Percentiles rank a stretch among this genome's conserved stretches.
These are phyloP conservation scores for Nebria ingens DNA, from an alignment of 1,140 invertebrate genomes.

Conservation along the genomic window DNA sequence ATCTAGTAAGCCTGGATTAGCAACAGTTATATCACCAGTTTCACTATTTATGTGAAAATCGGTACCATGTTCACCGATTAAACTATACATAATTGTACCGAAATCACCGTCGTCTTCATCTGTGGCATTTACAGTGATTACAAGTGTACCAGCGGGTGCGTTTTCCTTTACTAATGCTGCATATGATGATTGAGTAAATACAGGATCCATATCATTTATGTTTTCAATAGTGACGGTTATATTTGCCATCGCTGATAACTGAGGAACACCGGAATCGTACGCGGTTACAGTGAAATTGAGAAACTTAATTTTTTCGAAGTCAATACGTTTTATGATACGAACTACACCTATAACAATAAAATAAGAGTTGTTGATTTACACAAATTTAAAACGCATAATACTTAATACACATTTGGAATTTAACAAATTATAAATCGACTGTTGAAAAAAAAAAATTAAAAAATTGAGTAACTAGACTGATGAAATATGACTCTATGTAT, in stretches of 20 bases:
- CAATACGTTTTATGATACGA: slow-evolving; percentile 63
- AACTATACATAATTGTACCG: slow-evolving; percentile 62
- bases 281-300: slow-evolving; percentile 71
- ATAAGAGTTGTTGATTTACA: neutral
- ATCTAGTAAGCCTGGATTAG: slow-evolving; percentile 62
- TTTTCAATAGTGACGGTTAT: slow-evolving; percentile 71
- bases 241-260: slow-evolving; percentile 57
- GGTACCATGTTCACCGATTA: slow-evolving; percentile 59
- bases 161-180: slow-evolving; percentile 64
- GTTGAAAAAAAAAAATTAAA: too few relatives aligned
- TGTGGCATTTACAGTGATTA: slow-evolving; percentile 48
- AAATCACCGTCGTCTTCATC: slow-evolving; percentile 62
- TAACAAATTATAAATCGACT: slow-evolving; percentile 9
- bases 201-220: slow-evolving; percentile 78
- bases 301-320: slow-evolving; percentile 68
- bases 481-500: slow-evolving; percentile 3
- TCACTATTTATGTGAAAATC: slow-evolving; percentile 60
- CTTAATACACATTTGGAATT: slow-evolving; percentile 10
- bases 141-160: slow-evolving; percentile 52
- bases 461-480: neutral
- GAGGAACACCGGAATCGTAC: slow-evolving; percentile 74
- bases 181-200: slow-evolving; percentile 58
- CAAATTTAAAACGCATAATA: slow-evolving; percentile 3
- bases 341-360: slow-evolving; percentile 52
- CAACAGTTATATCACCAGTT: slow-evolving; percentile 70